These are phyloP conservation scores for Scaptomyza graminum DNA, from an alignment of 1,140 invertebrate genomes.

Conservation along the genomic window DNA sequence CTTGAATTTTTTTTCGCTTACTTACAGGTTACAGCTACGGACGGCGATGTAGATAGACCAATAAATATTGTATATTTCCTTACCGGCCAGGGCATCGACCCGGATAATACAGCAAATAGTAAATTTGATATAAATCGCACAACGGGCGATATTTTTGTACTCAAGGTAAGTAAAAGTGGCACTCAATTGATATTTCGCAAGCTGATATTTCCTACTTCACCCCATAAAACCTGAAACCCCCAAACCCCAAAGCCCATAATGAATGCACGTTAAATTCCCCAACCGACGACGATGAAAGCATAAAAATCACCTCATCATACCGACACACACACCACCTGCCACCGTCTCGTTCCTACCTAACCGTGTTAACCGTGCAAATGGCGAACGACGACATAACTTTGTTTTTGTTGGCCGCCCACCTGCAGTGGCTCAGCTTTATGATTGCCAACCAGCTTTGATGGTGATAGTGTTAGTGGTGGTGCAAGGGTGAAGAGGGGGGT, in stretches of 20 bases:
- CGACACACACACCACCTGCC: background rate
- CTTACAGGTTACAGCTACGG: conserved; percentile 85
- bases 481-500: background rate
- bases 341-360: background rate
- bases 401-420: conserved; percentile 17
- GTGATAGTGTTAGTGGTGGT: too few relatives aligned
- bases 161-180: conserved; percentile 84
- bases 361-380: conserved; percentile 35
- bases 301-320: background rate
- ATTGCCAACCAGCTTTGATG: conserved; percentile 15
- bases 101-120: conserved; percentile 87
- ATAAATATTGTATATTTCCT: conserved; percentile 89
- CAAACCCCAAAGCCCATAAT: conserved; percentile 35
- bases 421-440: conserved; percentile 24
- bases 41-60: conserved; percentile 88
- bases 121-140: conserved; percentile 89
- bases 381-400: conserved; percentile 33
- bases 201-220: conserved; percentile 42
- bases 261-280: conserved; percentile 62
- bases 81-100: conserved; percentile 89
- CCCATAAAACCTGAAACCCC: conserved; percentile 23
- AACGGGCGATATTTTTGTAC: conserved; percentile 87
- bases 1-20: conserved; percentile 40
- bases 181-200: conserved; percentile 23
- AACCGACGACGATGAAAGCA: conserved; percentile 18